Conservation (phyloP, 64 coral and sea anemone genomes). For the Montipora efflorescens region DNA sequence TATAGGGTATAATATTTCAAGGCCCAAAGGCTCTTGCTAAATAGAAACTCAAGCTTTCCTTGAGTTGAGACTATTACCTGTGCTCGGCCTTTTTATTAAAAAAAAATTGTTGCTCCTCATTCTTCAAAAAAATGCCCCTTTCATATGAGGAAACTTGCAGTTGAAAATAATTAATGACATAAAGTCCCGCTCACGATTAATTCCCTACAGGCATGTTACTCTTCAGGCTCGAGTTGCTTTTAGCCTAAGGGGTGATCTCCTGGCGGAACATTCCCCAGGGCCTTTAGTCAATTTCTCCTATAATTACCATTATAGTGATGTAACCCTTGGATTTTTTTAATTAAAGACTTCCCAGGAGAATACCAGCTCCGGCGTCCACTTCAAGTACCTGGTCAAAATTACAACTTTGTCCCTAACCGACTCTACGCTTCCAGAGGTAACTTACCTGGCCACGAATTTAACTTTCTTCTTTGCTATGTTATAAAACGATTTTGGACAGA, state of each 20-base stretch:
- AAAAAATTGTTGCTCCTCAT: too few relatives aligned
- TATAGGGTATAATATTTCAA: not conserved
- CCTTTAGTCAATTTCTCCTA: not conserved
- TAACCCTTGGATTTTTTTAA: not conserved
- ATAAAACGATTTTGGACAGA: too few relatives aligned
- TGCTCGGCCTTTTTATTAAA: too few relatives aligned
- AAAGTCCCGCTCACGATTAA: too few relatives aligned
- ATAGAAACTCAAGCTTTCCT: not conserved
- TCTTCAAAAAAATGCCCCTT: too few relatives aligned
- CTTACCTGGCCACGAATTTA: not conserved
- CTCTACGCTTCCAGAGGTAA: not conserved
- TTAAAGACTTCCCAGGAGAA: not conserved
- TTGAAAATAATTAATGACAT: too few relatives aligned
- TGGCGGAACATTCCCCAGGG: not conserved
- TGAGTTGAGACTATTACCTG: too few relatives aligned
- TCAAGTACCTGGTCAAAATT: not conserved
- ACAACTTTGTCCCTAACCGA: slow-evolving; percentile 23
- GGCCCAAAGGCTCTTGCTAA: not conserved
- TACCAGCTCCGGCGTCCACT: not conserved
- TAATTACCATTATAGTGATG: not conserved
- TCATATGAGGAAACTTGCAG: too few relatives aligned
- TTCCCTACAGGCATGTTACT: too few relatives aligned
- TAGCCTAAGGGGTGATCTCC: too few relatives aligned
- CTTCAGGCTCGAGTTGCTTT: too few relatives aligned
- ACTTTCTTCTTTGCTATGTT: not conserved